phyloP scores from a whole-genome alignment of 1,140 invertebrate species.

The Bombus breviceps region DNA sequence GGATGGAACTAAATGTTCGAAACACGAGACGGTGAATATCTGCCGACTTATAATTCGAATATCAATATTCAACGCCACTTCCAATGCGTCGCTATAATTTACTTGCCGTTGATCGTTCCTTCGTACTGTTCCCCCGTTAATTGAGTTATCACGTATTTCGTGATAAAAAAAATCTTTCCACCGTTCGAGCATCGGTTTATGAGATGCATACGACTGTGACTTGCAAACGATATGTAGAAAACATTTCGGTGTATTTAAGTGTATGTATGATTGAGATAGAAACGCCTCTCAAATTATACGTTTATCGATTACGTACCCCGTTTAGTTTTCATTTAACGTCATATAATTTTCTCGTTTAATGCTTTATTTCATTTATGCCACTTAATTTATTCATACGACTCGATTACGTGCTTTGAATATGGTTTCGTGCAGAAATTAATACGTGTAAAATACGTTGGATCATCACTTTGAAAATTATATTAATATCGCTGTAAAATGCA shows the following conservation, averaged over 20 bases:
- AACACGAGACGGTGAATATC: constrained; percentile 42
- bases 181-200: not conserved
- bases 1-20: constrained; percentile 20
- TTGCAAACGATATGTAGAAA: no score
- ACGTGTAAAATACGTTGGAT: not conserved
- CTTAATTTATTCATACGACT: not conserved
- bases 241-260: no score
- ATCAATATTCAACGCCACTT: constrained; percentile 39
- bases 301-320: not conserved
- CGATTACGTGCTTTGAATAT: not conserved
- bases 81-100: constrained; percentile 44
- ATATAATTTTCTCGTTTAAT: not conserved
- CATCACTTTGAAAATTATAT: not conserved
- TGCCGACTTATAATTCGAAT: constrained; percentile 33
- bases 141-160: not conserved
- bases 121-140: not conserved
- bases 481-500: not conserved
- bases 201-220: no score
- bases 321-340: not conserved
- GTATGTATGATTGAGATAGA: no score
- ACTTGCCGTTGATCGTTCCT: constrained; percentile 9
- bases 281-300: not conserved
- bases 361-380: not conserved
- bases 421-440: not conserved
- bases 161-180: not conserved